These are phyloP conservation scores for Opisthograptis luteolata DNA, from an alignment of 2,888 invertebrate species.

Conservation along the genomic window DNA sequence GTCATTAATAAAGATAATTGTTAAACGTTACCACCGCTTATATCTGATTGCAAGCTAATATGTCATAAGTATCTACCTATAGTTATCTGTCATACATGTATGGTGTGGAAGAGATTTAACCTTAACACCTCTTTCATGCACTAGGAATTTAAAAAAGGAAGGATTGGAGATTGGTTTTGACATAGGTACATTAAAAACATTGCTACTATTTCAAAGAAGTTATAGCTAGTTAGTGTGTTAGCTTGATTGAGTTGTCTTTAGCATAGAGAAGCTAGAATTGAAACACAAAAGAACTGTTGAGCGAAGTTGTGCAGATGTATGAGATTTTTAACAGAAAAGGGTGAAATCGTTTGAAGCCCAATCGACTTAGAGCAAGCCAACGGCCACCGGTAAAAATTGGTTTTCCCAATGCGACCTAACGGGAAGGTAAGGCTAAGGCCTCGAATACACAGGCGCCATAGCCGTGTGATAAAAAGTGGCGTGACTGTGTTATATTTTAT, in stretches of 20 bases:
- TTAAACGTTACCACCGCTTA: background rate
- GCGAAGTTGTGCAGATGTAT: slow-evolving; percentile 51
- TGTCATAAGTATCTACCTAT: background rate
- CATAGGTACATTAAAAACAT: too few relatives aligned
- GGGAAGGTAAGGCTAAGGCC: slow-evolving; percentile 35
- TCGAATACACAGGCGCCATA: background rate
- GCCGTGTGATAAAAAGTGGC: background rate
- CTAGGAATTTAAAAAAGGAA: too few relatives aligned
- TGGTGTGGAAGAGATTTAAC: too few relatives aligned
- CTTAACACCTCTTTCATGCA: too few relatives aligned
- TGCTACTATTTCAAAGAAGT: too few relatives aligned
- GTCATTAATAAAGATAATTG: background rate
- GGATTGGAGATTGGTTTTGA: too few relatives aligned
- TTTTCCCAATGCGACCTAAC: slow-evolving; percentile 62
- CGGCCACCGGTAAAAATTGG: slow-evolving; percentile 67
- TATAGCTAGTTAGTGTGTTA: too few relatives aligned
- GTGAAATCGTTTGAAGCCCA: slow-evolving; percentile 58
- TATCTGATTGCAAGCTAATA: background rate
- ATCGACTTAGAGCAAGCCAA: slow-evolving; percentile 66
- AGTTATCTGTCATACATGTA: too few relatives aligned
- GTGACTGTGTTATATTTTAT: background rate
- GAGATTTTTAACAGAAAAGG: slow-evolving; percentile 44
- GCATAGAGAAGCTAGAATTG: slow-evolving; percentile 25
- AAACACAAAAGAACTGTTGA: slow-evolving; percentile 39
- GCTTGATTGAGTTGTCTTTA: slow-evolving; percentile 1